A percentile compares a stretch with the other conserved stretches of the same genome.
phyloP scores from a whole-genome alignment of 2,113 vertebrate genomes.

The Manacus vitellinus region DNA sequence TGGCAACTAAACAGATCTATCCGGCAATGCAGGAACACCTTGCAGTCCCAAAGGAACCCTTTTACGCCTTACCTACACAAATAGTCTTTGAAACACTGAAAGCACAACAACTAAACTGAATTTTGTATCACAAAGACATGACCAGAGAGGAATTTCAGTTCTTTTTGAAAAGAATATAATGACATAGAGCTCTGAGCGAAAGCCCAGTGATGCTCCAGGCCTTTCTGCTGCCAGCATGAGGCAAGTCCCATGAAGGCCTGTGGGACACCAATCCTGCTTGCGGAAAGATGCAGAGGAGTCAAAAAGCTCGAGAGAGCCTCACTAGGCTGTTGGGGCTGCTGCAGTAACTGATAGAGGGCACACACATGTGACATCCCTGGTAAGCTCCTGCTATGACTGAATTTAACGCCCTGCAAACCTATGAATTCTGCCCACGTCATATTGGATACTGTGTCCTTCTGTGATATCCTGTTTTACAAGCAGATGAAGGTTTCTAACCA shows the following conservation, averaged over 20 bases:
- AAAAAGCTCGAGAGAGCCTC: background rate
- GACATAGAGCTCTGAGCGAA: background rate
- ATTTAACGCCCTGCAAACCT: background rate
- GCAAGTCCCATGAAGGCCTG: background rate
- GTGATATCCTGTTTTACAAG: background rate
- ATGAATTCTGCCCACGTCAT: background rate
- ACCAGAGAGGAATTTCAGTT: background rate
- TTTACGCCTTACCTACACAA: background rate
- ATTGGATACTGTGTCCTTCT: background rate
- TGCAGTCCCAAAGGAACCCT: background rate
- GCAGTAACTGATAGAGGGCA: background rate
- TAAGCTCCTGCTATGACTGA: background rate
- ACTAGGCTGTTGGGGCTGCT: background rate
- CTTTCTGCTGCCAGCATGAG: background rate
- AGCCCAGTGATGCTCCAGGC: background rate
- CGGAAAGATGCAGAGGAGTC: background rate
- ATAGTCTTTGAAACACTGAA: background rate
- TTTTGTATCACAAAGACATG: background rate
- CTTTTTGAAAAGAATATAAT: background rate
- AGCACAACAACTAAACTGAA: background rate
- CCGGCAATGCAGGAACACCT: background rate
- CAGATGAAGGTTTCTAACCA: background rate
- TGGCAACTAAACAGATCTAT: background rate
- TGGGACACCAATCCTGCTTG: background rate
- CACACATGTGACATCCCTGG: fast-evolving